These are phyloP conservation scores for Siniperca scherzeri DNA, from an alignment of 2,797 vertebrate species.

Conservation along the genomic window DNA sequence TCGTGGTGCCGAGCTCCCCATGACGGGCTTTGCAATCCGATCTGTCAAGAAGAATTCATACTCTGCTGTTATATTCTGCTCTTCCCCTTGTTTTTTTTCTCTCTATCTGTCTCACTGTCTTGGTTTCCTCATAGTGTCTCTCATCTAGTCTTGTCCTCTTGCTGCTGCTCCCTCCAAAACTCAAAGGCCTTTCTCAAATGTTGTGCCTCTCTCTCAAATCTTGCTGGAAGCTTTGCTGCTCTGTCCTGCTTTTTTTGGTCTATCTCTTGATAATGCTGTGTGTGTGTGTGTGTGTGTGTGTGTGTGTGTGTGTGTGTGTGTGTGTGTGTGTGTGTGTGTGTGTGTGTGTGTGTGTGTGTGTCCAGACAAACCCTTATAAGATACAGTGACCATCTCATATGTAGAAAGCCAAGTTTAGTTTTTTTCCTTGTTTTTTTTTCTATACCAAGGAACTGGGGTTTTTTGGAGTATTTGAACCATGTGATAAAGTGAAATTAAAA, in stretches of 20 bases:
- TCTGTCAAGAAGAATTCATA: slow-evolving; percentile 57
- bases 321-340: slow-evolving; percentile 41
- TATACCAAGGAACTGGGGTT: not conserved
- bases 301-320: slow-evolving; percentile 26
- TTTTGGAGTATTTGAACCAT: slow-evolving; percentile 30
- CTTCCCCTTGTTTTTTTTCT: not conserved
- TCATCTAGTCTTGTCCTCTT: slow-evolving; percentile 20
- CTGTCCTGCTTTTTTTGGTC: slow-evolving; percentile 42
- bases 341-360: slow-evolving; percentile 40
- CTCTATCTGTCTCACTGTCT: slow-evolving; percentile 27
- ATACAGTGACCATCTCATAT: slow-evolving; percentile 14
- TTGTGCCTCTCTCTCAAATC: slow-evolving; percentile 81
- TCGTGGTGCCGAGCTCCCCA: slow-evolving; percentile 63
- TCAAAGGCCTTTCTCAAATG: slow-evolving; percentile 85
- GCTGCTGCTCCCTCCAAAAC: slow-evolving; percentile 70
- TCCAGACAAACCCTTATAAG: slow-evolving; percentile 20
- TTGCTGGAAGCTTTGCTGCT: slow-evolving; percentile 76
- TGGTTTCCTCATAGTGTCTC: slow-evolving; percentile 33
- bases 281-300: slow-evolving; percentile 33
- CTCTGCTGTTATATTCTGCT: slow-evolving; percentile 42
- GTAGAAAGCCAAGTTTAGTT: slow-evolving; percentile 1
- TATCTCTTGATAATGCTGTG: slow-evolving; percentile 41
- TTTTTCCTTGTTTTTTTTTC: not conserved
- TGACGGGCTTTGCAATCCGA: slow-evolving; percentile 66
- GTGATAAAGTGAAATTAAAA: slow-evolving; percentile 65